phyloP scores from a whole-genome alignment of 2,888 invertebrate species.

The Drosophila colorata region DNA sequence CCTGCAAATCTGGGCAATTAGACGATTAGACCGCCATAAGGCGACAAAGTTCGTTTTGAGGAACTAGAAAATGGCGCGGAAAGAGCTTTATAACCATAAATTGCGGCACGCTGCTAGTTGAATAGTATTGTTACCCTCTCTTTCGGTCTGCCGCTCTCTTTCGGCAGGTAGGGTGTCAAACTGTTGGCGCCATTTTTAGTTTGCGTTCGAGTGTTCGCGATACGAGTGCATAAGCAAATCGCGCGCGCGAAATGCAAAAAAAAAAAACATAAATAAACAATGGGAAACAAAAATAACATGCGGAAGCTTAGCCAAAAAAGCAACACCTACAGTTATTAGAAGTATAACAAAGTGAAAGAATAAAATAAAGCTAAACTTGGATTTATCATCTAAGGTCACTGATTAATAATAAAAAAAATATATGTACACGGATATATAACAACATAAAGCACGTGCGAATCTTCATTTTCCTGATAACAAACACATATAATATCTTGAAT shows the following conservation, averaged over 20 bases:
- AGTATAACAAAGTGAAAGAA: neutral
- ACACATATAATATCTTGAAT: neutral
- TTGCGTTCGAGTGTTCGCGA: slow-evolving; percentile 66
- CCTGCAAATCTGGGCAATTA: slow-evolving; percentile 11
- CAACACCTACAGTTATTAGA: slow-evolving; percentile 1
- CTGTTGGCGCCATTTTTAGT: slow-evolving; percentile 82
- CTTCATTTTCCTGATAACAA: no score
- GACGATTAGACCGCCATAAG: slow-evolving; percentile 17
- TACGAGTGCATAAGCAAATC: slow-evolving; percentile 68
- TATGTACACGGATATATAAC: no score
- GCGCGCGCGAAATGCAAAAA: slow-evolving; percentile 68
- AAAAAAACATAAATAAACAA: slow-evolving; percentile 16
- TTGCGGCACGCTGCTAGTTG: slow-evolving; percentile 43
- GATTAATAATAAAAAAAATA: neutral
- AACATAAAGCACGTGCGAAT: no score
- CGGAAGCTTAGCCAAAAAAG: slow-evolving; percentile 11
- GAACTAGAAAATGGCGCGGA: slow-evolving; percentile 60
- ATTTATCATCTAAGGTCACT: neutral
- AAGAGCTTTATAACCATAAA: slow-evolving; percentile 59
- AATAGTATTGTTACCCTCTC: slow-evolving; percentile 25
- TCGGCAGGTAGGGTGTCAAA: slow-evolving; percentile 53
- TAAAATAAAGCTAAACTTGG: neutral
- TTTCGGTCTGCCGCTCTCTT: slow-evolving; percentile 20
- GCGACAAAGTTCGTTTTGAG: slow-evolving; percentile 13
- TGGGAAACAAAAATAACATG: slow-evolving; percentile 15